Conservation (phyloP, 2,113 vertebrate genomes). For the Myiopsitta monachus region DNA sequence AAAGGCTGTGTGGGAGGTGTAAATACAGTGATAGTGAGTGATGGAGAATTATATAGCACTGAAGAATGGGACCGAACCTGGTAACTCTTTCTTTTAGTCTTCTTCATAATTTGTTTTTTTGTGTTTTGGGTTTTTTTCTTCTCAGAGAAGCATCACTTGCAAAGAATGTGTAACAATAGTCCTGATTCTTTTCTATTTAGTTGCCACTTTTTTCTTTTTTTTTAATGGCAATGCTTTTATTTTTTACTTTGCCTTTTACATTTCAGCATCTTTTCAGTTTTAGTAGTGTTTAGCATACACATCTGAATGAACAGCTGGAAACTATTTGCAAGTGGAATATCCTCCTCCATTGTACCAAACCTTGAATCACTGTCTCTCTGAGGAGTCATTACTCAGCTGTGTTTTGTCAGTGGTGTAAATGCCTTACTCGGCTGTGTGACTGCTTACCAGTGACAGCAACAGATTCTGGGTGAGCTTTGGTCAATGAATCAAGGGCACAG, state of each 20-base stretch:
- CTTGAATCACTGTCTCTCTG: background rate
- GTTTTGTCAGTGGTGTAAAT: background rate
- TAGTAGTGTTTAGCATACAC: background rate
- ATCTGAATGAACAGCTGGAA: conserved; percentile 36
- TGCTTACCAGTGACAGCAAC: background rate
- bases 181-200: background rate
- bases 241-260: background rate
- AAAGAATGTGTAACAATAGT: background rate
- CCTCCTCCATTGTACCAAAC: background rate
- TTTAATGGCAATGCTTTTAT: background rate
- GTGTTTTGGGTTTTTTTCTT: background rate
- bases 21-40: background rate
- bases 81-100: conserved; percentile 1
- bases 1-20: conserved; percentile 35
- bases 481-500: background rate
- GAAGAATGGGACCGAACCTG: background rate
- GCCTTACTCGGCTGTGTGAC: background rate
- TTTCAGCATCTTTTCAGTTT: conserved; percentile 2
- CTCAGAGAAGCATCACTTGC: background rate
- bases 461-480: background rate
- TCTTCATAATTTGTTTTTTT: background rate
- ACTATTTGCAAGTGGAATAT: background rate
- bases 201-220: background rate
- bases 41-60: background rate
- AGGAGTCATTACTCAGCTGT: background rate